Evolutionary conservation across 2,797 vertebrate genomes (phyloP).

Genomic region (Myotis myotis): DNA sequence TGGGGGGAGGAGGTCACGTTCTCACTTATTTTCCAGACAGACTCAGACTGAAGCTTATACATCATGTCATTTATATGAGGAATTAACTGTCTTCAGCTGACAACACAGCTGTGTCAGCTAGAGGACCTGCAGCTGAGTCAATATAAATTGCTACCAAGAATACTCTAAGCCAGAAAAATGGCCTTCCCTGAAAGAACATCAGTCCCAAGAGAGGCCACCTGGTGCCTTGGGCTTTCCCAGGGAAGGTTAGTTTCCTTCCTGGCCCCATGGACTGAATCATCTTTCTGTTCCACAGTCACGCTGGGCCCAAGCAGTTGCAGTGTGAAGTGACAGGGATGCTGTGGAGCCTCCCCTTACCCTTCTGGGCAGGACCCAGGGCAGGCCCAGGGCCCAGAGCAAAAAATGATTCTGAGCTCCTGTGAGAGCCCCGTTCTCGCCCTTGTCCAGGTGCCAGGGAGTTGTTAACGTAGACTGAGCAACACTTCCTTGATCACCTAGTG

Average conservation of each 20-base stretch:
- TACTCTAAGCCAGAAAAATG: conserved; percentile 29
- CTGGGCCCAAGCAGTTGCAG: not conserved
- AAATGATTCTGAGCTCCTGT: not conserved
- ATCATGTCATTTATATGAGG: conserved; percentile 35
- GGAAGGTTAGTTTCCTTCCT: not conserved
- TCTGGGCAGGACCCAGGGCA: not conserved
- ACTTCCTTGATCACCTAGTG: not conserved
- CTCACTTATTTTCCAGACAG: conserved; percentile 54
- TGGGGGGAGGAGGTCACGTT: not conserved
- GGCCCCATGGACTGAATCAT: not conserved
- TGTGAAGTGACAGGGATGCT: not conserved
- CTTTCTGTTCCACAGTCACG: not conserved
- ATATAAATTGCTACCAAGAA: conserved; percentile 54
- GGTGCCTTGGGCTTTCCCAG: not conserved
- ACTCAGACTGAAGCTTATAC: conserved; percentile 21
- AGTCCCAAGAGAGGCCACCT: conserved; percentile 16
- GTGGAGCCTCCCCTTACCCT: not conserved
- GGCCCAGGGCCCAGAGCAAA: not conserved
- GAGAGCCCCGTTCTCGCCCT: not conserved
- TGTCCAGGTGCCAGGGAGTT: not conserved
- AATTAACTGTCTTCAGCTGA: conserved; percentile 56
- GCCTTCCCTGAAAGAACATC: not conserved
- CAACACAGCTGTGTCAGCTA: conserved; percentile 49
- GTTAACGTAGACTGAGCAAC: not conserved
- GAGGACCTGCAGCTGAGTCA: conserved; percentile 60